Conservation (phyloP, 2,888 invertebrate genomes). For the Melipona bicolor region DNA sequence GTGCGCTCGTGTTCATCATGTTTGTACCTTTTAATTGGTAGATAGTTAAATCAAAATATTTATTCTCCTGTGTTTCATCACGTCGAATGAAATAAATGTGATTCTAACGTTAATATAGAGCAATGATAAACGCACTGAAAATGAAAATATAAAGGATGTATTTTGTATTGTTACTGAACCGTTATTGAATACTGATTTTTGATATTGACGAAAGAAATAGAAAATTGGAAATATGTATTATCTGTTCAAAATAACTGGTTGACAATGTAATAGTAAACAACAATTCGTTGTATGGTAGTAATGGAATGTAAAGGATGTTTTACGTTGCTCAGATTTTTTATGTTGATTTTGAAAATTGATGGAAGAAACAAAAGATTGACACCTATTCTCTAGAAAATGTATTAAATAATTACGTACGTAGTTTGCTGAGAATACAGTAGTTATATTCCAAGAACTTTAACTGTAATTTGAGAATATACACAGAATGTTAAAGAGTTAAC, state of each 20-base stretch:
- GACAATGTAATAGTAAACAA: too few species aligned
- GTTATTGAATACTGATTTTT: too few species aligned
- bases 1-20: neutral
- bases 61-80: neutral
- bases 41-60: neutral
- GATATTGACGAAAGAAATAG: too few species aligned
- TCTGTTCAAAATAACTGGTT: too few species aligned
- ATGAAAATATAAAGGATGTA: too few species aligned
- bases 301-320: neutral
- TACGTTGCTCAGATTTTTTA: neutral
- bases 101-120: neutral
- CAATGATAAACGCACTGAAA: neutral
- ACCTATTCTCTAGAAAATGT: neutral
- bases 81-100: neutral
- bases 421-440: neutral
- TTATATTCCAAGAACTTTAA: too few species aligned
- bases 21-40: neutral
- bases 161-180: too few species aligned
- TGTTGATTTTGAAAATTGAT: neutral
- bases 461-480: too few species aligned
- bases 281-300: too few species aligned
- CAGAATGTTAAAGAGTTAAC: too few species aligned
- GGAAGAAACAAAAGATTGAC: neutral
- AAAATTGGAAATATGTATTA: too few species aligned
- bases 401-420: neutral